Evolutionary conservation across 2,113 vertebrate species (phyloP).

Genomic region (Sceloporus undulatus): DNA sequence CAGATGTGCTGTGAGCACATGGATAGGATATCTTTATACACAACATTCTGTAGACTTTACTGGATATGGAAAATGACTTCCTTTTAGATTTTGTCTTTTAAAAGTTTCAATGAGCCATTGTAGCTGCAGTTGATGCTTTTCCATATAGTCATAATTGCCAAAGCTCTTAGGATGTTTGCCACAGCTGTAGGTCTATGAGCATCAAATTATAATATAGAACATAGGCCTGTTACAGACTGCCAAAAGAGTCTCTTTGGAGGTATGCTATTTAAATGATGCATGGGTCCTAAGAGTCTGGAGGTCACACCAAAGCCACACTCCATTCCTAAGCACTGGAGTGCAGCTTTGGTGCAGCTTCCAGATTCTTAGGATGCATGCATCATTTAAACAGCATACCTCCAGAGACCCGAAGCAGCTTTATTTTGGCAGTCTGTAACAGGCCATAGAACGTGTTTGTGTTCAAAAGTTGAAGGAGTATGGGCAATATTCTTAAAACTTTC

Average conservation of each 20-base stretch:
- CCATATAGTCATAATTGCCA: background rate
- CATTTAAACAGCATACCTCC: too few species aligned
- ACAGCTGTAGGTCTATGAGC: background rate
- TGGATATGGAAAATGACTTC: slow-evolving; percentile 41
- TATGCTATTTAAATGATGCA: too few species aligned
- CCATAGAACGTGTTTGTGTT: background rate
- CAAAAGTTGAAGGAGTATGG: background rate
- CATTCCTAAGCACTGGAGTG: too few species aligned
- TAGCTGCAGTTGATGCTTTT: background rate
- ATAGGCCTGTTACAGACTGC: too few species aligned
- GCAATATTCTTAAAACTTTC: too few species aligned
- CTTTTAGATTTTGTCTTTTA: slow-evolving; percentile 52
- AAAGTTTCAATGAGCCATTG: slow-evolving; percentile 24
- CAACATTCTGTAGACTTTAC: slow-evolving; percentile 51
- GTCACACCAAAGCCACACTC: too few species aligned
- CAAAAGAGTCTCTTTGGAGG: too few species aligned
- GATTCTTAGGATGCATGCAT: too few species aligned
- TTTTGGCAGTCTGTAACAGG: too few species aligned
- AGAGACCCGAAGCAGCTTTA: too few species aligned
- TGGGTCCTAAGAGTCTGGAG: too few species aligned
- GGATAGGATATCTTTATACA: slow-evolving; percentile 53
- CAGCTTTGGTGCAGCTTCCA: too few species aligned
- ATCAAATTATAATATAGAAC: background rate
- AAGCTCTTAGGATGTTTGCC: background rate
- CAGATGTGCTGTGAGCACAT: slow-evolving; percentile 68